Conservation (phyloP, 1,140 invertebrate genomes). For the Periplaneta americana region DNA sequence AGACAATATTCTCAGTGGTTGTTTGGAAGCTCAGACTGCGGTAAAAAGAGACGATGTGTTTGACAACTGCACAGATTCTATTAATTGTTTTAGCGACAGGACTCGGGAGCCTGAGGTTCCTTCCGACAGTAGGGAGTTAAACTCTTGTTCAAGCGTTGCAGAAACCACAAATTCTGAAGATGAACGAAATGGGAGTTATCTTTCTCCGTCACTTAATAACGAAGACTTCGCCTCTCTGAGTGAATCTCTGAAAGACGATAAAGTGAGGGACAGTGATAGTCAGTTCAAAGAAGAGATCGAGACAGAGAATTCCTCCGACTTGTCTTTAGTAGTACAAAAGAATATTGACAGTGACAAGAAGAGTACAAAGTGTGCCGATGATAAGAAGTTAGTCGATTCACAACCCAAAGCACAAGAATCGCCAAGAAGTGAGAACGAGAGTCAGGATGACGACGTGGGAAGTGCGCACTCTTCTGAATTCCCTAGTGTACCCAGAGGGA, state of each 20-base stretch:
- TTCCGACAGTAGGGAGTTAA: neutral
- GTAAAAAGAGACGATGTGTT: neutral
- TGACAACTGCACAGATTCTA: neutral
- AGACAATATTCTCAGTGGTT: neutral
- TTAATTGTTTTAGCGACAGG: neutral
- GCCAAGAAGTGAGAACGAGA: neutral
- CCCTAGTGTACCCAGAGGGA: neutral
- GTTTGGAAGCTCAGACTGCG: neutral
- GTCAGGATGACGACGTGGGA: neutral
- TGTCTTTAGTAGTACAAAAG: neutral
- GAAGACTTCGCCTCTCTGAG: neutral
- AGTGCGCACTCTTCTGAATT: neutral
- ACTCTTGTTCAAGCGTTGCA: neutral
- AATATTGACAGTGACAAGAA: neutral
- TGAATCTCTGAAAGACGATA: neutral
- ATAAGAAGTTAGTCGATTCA: neutral
- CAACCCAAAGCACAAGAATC: neutral
- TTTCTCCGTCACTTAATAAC: neutral
- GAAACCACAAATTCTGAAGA: neutral
- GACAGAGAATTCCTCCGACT: neutral
- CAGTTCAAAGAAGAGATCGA: neutral
- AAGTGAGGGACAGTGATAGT: neutral
- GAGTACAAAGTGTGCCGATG: slow-evolving; percentile 1
- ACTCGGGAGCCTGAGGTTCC: neutral
- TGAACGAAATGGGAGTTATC: neutral